phyloP scores from a whole-genome alignment of 2,888 invertebrate genomes.

The Leucozona laternaria region DNA sequence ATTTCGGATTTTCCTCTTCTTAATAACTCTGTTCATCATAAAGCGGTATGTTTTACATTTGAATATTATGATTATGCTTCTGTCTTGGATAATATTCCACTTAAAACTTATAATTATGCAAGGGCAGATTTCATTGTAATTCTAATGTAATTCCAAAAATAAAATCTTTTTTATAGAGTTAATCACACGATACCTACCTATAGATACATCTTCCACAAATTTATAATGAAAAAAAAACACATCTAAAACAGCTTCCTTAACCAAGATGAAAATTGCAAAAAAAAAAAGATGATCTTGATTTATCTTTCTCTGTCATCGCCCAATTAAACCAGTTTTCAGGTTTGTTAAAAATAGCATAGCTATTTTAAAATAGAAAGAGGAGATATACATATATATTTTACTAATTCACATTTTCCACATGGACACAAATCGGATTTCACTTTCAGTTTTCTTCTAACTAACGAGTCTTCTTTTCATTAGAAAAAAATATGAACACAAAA shows the following conservation, averaged over 20 bases:
- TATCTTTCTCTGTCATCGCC: constrained; percentile 39
- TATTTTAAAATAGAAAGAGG: neutral
- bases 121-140: too few relatives aligned
- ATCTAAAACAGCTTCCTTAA: neutral
- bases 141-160: neutral
- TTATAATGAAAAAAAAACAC: neutral
- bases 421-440: constrained; percentile 63
- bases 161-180: too few relatives aligned
- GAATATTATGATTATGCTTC: too few relatives aligned
- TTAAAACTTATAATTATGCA: too few relatives aligned
- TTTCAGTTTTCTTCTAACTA: constrained; percentile 31
- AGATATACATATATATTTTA: neutral
- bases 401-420: constrained; percentile 66
- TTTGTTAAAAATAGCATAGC: constrained; percentile 37
- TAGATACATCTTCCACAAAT: neutral
- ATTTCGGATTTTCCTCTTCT: too few relatives aligned
- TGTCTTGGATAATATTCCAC: too few relatives aligned
- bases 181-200: too few relatives aligned
- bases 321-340: constrained; percentile 61
- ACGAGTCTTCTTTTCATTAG: constrained; percentile 46
- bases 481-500: constrained; percentile 17
- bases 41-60: too few relatives aligned
- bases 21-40: too few relatives aligned
- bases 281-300: neutral
- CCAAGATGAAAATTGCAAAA: neutral